Evolutionary conservation across 2,888 invertebrate species (phyloP).

Genomic region (Gymnosoma rotundatum): DNA sequence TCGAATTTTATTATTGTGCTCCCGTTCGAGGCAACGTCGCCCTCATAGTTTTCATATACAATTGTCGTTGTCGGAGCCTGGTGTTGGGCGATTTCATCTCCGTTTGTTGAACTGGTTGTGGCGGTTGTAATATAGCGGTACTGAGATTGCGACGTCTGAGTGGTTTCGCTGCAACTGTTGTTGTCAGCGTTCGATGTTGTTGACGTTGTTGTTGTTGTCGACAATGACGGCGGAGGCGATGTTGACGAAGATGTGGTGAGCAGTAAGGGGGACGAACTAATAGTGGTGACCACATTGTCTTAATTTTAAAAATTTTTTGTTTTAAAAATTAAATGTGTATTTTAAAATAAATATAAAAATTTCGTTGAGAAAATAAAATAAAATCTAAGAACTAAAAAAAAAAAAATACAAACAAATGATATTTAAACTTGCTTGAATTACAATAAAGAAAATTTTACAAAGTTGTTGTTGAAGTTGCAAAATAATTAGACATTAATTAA

Average conservation of each 20-base stretch:
- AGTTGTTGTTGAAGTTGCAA: too few relatives aligned
- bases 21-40: conserved; percentile 71
- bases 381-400: conserved; percentile 39
- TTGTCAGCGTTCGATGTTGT: conserved; percentile 37
- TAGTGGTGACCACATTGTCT: conserved; percentile 82
- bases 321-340: conserved; percentile 76
- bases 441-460: too few relatives aligned
- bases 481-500: too few relatives aligned
- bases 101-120: conserved; percentile 40
- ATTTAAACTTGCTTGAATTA: neutral
- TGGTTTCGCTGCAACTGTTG: conserved; percentile 38
- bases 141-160: conserved; percentile 72
- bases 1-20: conserved; percentile 72
- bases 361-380: conserved; percentile 64
- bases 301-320: conserved; percentile 80
- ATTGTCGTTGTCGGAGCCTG: conserved; percentile 77
- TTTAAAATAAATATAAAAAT: conserved; percentile 69
- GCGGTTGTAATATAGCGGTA: conserved; percentile 79
- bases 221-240: conserved; percentile 70
- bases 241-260: conserved; percentile 73
- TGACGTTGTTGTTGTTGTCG: conserved; percentile 68
- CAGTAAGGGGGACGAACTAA: conserved; percentile 80
- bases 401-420: conserved; percentile 14
- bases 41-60: conserved; percentile 79
- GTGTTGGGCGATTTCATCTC: conserved; percentile 76